Percentiles rank a stretch among this genome's conserved stretches.
Evolutionary conservation across 2,888 invertebrate species (phyloP).

Genomic region (Erpobdella octoculata): DNA sequence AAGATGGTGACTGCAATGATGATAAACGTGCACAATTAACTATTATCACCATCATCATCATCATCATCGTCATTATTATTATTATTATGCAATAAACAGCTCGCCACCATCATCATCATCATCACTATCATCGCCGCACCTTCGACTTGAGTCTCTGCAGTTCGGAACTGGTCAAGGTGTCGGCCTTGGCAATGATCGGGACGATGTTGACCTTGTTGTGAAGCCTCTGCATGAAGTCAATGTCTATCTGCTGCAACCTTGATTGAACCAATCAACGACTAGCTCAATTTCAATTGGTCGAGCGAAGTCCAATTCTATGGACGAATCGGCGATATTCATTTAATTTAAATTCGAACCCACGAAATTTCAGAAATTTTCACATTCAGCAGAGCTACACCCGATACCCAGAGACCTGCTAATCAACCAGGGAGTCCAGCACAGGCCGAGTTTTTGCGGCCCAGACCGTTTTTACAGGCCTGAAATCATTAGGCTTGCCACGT

Average conservation of each 20-base stretch:
- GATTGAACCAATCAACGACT: slow-evolving; percentile 29
- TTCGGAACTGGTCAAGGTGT: slow-evolving; percentile 50
- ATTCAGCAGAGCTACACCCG: too few relatives aligned
- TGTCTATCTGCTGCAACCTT: slow-evolving; percentile 57
- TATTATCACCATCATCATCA: background rate
- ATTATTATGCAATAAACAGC: background rate
- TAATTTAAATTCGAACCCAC: too few relatives aligned
- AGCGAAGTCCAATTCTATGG: too few relatives aligned
- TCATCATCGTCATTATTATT: slow-evolving; percentile 7
- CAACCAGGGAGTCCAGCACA: too few relatives aligned
- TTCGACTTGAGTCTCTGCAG: slow-evolving; percentile 46
- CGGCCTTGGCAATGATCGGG: slow-evolving; percentile 52
- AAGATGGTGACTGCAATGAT: background rate
- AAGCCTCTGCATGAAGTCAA: slow-evolving; percentile 50
- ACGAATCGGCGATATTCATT: too few relatives aligned
- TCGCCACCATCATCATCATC: slow-evolving; percentile 2
- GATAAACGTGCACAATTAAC: background rate
- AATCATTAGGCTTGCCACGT: too few relatives aligned
- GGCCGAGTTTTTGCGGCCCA: too few relatives aligned
- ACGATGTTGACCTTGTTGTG: slow-evolving; percentile 53
- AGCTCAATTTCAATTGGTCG: too few relatives aligned
- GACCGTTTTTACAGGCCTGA: too few relatives aligned
- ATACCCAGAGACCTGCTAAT: too few relatives aligned
- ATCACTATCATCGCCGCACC: slow-evolving; percentile 47
- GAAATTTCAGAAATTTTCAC: too few relatives aligned